Percentiles rank a stretch among this genome's conserved stretches.
Evolutionary conservation across 1,140 invertebrate species (phyloP).

Genomic region (Bemisia tabaci): DNA sequence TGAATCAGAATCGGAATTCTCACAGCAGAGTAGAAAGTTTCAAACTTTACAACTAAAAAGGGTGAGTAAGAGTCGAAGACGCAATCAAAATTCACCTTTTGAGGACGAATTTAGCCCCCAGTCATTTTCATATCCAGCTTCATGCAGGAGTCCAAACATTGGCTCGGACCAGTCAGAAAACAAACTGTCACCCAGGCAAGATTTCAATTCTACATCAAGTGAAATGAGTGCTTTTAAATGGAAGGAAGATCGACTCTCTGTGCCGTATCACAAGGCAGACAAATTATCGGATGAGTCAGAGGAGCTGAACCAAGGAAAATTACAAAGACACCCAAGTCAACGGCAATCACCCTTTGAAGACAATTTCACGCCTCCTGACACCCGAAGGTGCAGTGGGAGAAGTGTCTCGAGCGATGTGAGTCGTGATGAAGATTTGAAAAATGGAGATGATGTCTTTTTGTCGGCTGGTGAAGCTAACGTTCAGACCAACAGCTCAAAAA

Average conservation of each 20-base stretch:
- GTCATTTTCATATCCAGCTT: slow-evolving; percentile 19
- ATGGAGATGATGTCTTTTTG: slow-evolving; percentile 19
- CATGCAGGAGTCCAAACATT: slow-evolving; percentile 17
- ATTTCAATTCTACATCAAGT: slow-evolving; percentile 6
- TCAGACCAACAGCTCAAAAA: slow-evolving; percentile 10
- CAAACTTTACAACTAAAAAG: slow-evolving; percentile 18
- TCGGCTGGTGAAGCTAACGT: slow-evolving; percentile 14
- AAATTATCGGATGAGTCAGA: slow-evolving; percentile 7
- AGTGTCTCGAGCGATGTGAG: slow-evolving; percentile 28
- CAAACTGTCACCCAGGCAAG: slow-evolving; percentile 18
- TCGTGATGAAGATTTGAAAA: slow-evolving; percentile 16
- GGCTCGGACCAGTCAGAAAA: slow-evolving; percentile 21
- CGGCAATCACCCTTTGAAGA: slow-evolving; percentile 54
- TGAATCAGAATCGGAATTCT: slow-evolving; percentile 19
- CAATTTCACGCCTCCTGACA: slow-evolving; percentile 46
- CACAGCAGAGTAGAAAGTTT: slow-evolving; percentile 7
- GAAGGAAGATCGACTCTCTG: slow-evolving; percentile 10
- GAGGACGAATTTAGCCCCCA: slow-evolving; percentile 49
- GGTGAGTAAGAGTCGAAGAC: slow-evolving; percentile 15
- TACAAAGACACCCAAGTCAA: slow-evolving; percentile 17
- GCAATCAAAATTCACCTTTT: slow-evolving; percentile 43
- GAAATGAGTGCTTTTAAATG: background rate
- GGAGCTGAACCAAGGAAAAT: background rate
- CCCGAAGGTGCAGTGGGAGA: slow-evolving; percentile 18
- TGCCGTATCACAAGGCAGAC: slow-evolving; percentile 8